Evolutionary conservation across 2,888 invertebrate genomes (phyloP).

Genomic region (Neelides folsomi): DNA sequence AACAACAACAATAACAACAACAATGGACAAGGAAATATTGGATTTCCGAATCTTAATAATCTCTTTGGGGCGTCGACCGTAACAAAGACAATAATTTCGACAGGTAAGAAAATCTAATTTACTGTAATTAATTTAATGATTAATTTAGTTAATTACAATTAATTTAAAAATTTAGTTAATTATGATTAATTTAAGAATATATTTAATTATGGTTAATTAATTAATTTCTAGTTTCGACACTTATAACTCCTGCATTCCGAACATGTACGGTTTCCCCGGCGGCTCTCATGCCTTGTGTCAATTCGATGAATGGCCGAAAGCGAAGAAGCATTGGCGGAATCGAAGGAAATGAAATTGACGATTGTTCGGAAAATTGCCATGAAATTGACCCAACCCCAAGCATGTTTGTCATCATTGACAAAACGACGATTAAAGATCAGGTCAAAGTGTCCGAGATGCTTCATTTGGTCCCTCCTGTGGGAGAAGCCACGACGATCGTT

Average conservation of each 20-base stretch:
- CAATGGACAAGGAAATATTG: slow-evolving; percentile 6
- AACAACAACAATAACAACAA: slow-evolving; percentile 7
- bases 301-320: slow-evolving; percentile 9
- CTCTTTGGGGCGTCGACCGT: slow-evolving; percentile 17
- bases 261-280: slow-evolving; percentile 14
- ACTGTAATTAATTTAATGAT: too few species aligned
- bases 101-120: slow-evolving; percentile 15
- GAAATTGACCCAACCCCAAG: slow-evolving; percentile 9
- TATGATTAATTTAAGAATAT: not conserved
- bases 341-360: not conserved
- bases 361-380: not conserved
- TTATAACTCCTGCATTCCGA: slow-evolving; percentile 14
- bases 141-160: not conserved
- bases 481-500: not conserved
- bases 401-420: slow-evolving; percentile 12
- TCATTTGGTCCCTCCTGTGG: not conserved
- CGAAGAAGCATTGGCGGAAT: not conserved
- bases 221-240: slow-evolving; percentile 17
- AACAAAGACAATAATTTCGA: slow-evolving; percentile 19
- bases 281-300: slow-evolving; percentile 13
- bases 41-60: not conserved
- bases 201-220: too few species aligned
- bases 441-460: slow-evolving; percentile 10
- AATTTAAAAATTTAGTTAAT: not conserved
- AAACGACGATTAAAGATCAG: slow-evolving; percentile 15